Base-by-base conservation (phyloP, 2,797 vertebrate genomes). In the Enteromius radiatus region DNA sequence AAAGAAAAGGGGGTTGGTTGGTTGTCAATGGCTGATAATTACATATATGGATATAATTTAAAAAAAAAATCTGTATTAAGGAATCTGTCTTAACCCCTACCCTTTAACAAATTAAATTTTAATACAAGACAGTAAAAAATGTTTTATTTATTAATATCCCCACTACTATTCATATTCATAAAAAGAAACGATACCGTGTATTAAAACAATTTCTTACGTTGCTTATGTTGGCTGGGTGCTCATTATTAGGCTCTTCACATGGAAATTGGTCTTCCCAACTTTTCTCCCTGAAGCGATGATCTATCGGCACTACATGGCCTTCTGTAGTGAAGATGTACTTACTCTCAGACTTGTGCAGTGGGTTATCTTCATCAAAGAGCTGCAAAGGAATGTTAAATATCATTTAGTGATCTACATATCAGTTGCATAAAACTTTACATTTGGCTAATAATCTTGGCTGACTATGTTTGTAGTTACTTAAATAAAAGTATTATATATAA, bases 331-430 rank as follows among this genome's bases (percentile, higher is more conserved):
- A 99, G 93, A 99, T 96, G 89, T 97, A 98, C 87, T 96, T 97
- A 87, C 96, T 97, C 65, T 96, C 97, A 10, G 96, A 97, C 84
- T 92, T 95, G 88, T 99, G 98, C 76, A 99, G 94, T 0, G 98
- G 98, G 89, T 99, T 99, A 90, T 99, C 97, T 84, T 99, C 98
- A 84, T 99, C 98, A 83, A 99, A 99, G 52, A 99, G 91, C 98
- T 99, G 84, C 31, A 56, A 21, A 74, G 38, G 15, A 23, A 5
- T 49, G 33, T 67, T 38, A 61, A 67, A 36, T 67, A 21, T 23
- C 19, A 31, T 56, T 43, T 28, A 52, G 28, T 19, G 38, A 77
- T 63, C 9, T 19, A 21, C 2, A 26, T 11, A 3, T 36, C 33
- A 9, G 52, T 52, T 33, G 45, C 17, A n/a, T 14, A 1, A 74